phyloP scores from a whole-genome alignment of 2,888 invertebrate species.

The Dynastes grantii region DNA sequence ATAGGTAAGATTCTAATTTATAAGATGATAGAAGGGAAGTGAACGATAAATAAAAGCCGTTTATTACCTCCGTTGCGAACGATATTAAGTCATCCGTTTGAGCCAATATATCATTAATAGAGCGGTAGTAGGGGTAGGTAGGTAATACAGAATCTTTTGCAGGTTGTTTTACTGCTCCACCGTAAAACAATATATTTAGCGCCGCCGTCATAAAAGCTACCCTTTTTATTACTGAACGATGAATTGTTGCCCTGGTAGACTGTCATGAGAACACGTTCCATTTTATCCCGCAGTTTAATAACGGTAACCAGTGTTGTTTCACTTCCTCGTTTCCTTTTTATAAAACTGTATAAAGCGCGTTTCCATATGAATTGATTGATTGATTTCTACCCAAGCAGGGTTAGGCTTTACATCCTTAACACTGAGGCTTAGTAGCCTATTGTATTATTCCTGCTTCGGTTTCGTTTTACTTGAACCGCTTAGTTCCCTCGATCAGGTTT shows the following conservation, averaged over 20 bases:
- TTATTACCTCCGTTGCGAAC: background rate
- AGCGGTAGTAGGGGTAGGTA: background rate
- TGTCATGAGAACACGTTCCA: constrained; percentile 1
- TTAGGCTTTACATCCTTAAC: no score
- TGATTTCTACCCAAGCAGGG: no score
- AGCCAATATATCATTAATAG: constrained; percentile 20
- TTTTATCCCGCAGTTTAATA: constrained; percentile 4
- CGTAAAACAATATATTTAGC: constrained; percentile 27
- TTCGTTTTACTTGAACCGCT: no score
- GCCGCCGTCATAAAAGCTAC: constrained; percentile 5
- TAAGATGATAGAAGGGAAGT: background rate
- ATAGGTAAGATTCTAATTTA: background rate
- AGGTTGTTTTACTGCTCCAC: constrained; percentile 10
- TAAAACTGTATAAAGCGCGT: no score
- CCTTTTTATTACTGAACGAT: constrained; percentile 16
- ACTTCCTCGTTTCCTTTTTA: no score
- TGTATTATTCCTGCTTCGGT: no score
- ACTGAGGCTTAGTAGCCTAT: no score
- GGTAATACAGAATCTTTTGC: constrained; percentile 9
- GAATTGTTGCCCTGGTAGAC: constrained; percentile 20
- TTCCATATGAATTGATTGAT: no score
- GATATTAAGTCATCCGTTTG: constrained; percentile 9
- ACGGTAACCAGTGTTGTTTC: no score
- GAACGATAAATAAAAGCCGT: background rate
- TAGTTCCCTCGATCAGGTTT: no score